Conservation (phyloP, 2,888 invertebrate species). For the Pasiphila rectangulata region DNA sequence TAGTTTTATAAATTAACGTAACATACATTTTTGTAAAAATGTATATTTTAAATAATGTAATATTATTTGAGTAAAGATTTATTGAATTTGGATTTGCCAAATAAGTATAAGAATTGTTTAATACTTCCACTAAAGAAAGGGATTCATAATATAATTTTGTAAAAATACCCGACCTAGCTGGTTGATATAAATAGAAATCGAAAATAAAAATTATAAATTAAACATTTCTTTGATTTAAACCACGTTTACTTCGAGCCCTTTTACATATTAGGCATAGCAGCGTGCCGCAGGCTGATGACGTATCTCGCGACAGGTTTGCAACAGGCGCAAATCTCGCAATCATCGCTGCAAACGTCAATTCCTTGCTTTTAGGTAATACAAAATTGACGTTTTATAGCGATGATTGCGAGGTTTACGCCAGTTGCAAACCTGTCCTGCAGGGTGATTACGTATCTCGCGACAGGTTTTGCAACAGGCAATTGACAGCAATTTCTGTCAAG, state of each 20-base stretch:
- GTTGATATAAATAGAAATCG: conserved; percentile 72
- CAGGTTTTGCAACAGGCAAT: no score
- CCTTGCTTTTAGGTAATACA: no score
- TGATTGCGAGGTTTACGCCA: no score
- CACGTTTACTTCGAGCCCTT: conserved; percentile 19
- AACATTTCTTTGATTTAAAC: conserved; percentile 57
- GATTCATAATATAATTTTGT: conserved; percentile 70
- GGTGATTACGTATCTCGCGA: no score
- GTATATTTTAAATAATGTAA: conserved; percentile 75
- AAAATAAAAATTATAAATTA: conserved; percentile 78
- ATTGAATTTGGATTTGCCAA: conserved; percentile 78
- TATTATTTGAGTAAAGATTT: conserved; percentile 69
- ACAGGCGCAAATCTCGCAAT: no score
- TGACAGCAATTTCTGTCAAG: no score
- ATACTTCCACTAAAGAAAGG: conserved; percentile 74
- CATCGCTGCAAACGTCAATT: no score
- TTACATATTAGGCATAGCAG: not conserved
- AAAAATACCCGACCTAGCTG: conserved; percentile 71
- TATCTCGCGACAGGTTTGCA: no score
- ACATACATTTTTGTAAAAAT: conserved; percentile 75
- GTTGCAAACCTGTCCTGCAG: no score
- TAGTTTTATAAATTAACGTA: conserved; percentile 53
- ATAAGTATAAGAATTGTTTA: conserved; percentile 75
- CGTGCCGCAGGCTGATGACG: not conserved
- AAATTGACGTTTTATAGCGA: no score